Evolutionary conservation across 2,797 vertebrate species (phyloP), one percentile per base, ranked within the genome.

Genomic region (Falco rusticolus): DNA sequence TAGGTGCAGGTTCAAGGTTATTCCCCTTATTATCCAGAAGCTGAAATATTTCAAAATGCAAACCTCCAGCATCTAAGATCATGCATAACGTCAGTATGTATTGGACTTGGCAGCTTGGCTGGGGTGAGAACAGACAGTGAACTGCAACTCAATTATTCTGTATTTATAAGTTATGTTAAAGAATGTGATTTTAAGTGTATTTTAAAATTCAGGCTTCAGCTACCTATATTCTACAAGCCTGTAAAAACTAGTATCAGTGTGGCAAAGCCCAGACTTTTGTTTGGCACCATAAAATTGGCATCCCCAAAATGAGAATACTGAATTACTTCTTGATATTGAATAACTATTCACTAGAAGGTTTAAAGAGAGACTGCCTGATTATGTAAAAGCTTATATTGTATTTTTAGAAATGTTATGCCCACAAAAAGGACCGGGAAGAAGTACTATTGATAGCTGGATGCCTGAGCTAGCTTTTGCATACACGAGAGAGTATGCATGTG

Each of bases 401-500:
- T 54, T 92, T 78, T 78, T 43, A 59, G 50, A 64, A 76, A 76
- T 14, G 11, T 45, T 66, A 66, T 29, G 14, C 33, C 43, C 12
- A 71, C 29, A 82, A 48, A 74, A 83, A 74, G 31, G 43, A 31
- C 28, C 50, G 11, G n/a, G 34, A 10, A 57, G 69, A 72, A 19
- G 3, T 76, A 26, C 11, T 53, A 7, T 8, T 72, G 61, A 18
- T 50, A 89, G 31, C 19, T 56, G 51, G 3, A 15, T 28, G 80
- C 39, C 64, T 75, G 61, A 84, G 25, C 19, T 28, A 81, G 56
- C 11, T 82, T 76, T 72, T 87, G 33, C 31, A 72, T 50, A n/a
- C 6, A 31, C 2, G 4, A n/a, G 13, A 0, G 0, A 61, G 7
- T 11, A 34, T 0, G 2, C 4, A 18, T 51, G 15, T 33, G 26